These are phyloP conservation scores for Acronicta leporina DNA, from an alignment of 2,888 invertebrate species.

Conservation along the genomic window DNA sequence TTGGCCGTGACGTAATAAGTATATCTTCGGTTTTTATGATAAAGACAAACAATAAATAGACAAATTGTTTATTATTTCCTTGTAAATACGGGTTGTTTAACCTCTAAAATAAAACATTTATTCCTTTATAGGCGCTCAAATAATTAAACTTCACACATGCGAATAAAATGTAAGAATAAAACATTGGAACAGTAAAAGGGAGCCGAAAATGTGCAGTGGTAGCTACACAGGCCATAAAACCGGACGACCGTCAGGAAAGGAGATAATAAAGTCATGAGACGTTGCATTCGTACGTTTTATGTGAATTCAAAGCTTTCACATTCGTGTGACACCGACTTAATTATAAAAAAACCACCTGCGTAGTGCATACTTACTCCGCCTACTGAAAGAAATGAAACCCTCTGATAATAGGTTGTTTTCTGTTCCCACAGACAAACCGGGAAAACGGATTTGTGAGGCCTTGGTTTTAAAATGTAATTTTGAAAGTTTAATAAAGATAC, in stretches of 20 bases:
- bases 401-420: no score
- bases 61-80: not conserved
- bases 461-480: no score
- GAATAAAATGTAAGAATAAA: slow-evolving; percentile 40
- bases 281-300: slow-evolving; percentile 38
- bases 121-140: not conserved
- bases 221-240: slow-evolving; percentile 48
- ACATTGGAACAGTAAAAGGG: slow-evolving; percentile 39
- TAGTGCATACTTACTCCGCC: slow-evolving; percentile 6
- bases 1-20: not conserved
- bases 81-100: not conserved
- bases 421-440: no score
- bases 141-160: slow-evolving; percentile 26
- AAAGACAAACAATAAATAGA: no score
- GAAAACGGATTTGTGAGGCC: no score
- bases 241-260: slow-evolving; percentile 46
- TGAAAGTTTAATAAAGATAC: no score
- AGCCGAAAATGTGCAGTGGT: slow-evolving; percentile 43
- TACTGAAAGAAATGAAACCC: no score
- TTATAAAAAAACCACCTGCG: slow-evolving; percentile 29
- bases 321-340: slow-evolving; percentile 31
- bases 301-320: slow-evolving; percentile 44
- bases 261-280: slow-evolving; percentile 50
- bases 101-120: not conserved
- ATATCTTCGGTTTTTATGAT: no score